These are phyloP conservation scores for Drosophila lutescens DNA, from an alignment of 2,888 invertebrate genomes.

Conservation along the genomic window DNA sequence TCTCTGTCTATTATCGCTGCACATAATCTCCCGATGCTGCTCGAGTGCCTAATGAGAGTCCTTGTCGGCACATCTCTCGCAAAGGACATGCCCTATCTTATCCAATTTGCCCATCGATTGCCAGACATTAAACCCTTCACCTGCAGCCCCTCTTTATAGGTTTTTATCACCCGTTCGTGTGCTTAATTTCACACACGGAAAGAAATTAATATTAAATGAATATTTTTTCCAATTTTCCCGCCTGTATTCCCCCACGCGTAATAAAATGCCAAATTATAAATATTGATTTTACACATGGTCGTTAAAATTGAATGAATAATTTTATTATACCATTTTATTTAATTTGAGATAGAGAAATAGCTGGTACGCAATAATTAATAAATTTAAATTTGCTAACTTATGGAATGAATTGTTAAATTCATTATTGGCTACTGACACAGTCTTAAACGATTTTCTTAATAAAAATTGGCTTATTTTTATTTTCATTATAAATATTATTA, in stretches of 20 bases:
- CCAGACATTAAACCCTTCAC: constrained; percentile 60
- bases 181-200: constrained; percentile 3
- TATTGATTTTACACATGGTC: not conserved
- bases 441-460: too few species aligned
- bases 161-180: constrained; percentile 10
- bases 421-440: not conserved
- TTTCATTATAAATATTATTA: too few species aligned
- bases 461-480: too few species aligned
- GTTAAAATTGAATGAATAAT: constrained; percentile 9
- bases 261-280: not conserved
- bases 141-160: constrained; percentile 36
- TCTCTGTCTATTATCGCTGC: constrained; percentile 66
- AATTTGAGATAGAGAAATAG: not conserved
- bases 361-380: not conserved
- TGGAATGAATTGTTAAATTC: not conserved
- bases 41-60: constrained; percentile 69
- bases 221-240: not conserved
- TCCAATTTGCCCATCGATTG: constrained; percentile 33
- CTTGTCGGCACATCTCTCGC: constrained; percentile 41
- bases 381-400: too few species aligned
- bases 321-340: constrained; percentile 2
- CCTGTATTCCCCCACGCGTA: not conserved
- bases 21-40: constrained; percentile 48
- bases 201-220: constrained; percentile 14
- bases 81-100: constrained; percentile 57